Percentiles rank a stretch among this genome's conserved stretches.
Evolutionary conservation across 2,888 invertebrate species (phyloP).

Genomic region (Noctuana brunneofusca): DNA sequence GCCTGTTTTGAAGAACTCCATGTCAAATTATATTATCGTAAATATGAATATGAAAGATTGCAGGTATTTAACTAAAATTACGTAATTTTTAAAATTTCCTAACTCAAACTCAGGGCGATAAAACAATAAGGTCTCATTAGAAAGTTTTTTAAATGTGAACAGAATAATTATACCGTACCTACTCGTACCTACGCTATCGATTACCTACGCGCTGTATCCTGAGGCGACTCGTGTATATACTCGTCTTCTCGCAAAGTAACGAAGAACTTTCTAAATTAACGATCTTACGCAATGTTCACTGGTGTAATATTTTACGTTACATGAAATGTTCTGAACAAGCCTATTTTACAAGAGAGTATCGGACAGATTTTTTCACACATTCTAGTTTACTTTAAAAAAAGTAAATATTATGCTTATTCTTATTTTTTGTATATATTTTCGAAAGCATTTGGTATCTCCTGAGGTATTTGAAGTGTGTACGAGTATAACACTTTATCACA

Average conservation of each 20-base stretch:
- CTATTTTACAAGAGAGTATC: neutral
- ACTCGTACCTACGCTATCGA: conserved; percentile 22
- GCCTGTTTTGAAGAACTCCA: no score
- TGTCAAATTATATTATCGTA: no score
- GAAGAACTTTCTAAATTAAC: conserved; percentile 25
- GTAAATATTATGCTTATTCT: neutral
- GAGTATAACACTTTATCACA: no score
- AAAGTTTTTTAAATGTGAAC: conserved; percentile 1
- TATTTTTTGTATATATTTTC: neutral
- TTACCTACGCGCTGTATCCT: conserved; percentile 14
- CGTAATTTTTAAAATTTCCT: neutral
- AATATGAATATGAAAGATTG: no score
- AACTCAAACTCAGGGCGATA: neutral
- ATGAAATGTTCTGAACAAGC: neutral
- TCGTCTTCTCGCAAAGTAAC: conserved; percentile 16
- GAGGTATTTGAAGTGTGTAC: no score
- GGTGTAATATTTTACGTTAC: conserved; percentile 12
- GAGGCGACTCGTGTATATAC: conserved; percentile 16
- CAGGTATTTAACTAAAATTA: no score
- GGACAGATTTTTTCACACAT: neutral
- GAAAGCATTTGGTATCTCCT: neutral
- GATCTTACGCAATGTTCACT: conserved; percentile 15
- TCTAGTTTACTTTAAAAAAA: neutral
- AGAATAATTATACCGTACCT: conserved; percentile 18
- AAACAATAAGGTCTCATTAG: conserved; percentile 2